Percentiles rank a stretch among this genome's conserved stretches.
phyloP scores from a whole-genome alignment of 1,140 invertebrate genomes.

The Anastrepha ludens region DNA sequence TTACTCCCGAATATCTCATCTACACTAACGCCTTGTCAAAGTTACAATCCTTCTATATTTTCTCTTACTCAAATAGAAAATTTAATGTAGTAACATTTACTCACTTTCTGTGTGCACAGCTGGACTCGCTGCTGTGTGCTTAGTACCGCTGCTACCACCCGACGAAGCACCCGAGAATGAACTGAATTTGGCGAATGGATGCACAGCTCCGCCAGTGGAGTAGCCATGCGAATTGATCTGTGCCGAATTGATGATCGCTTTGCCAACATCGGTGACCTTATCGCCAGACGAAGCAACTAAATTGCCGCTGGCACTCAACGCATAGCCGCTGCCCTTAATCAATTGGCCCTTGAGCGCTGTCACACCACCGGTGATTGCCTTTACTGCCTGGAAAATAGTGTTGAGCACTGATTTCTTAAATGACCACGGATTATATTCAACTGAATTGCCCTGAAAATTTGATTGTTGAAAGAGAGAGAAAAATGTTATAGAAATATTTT shows the following conservation, averaged over 20 bases:
- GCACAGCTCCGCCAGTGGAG: slow-evolving; percentile 63
- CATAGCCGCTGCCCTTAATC: slow-evolving; percentile 86
- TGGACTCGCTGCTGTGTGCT: slow-evolving; percentile 59
- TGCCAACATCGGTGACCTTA: slow-evolving; percentile 84
- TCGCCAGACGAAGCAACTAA: slow-evolving; percentile 78
- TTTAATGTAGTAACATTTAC: slow-evolving; percentile 57
- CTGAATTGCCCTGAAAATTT: slow-evolving; percentile 73
- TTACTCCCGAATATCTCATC: neutral
- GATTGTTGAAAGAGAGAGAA: slow-evolving; percentile 5
- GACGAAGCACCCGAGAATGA: slow-evolving; percentile 71
- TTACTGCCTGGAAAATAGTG: slow-evolving; percentile 87
- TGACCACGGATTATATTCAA: slow-evolving; percentile 81
- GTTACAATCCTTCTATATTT: neutral
- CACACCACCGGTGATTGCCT: slow-evolving; percentile 88
- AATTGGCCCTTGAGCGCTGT: slow-evolving; percentile 88
- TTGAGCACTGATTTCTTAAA: slow-evolving; percentile 87
- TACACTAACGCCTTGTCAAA: neutral
- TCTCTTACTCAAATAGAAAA: neutral
- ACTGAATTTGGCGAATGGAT: slow-evolving; percentile 69
- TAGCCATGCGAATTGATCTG: slow-evolving; percentile 76
- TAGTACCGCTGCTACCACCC: slow-evolving; percentile 69
- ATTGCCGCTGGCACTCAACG: slow-evolving; percentile 84
- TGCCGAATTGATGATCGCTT: slow-evolving; percentile 83
- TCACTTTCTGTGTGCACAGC: slow-evolving; percentile 71
- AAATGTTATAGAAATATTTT: neutral